These are phyloP conservation scores for Peromyscus polionotus DNA, from an alignment of 2,113 vertebrate species.

Conservation along the genomic window DNA sequence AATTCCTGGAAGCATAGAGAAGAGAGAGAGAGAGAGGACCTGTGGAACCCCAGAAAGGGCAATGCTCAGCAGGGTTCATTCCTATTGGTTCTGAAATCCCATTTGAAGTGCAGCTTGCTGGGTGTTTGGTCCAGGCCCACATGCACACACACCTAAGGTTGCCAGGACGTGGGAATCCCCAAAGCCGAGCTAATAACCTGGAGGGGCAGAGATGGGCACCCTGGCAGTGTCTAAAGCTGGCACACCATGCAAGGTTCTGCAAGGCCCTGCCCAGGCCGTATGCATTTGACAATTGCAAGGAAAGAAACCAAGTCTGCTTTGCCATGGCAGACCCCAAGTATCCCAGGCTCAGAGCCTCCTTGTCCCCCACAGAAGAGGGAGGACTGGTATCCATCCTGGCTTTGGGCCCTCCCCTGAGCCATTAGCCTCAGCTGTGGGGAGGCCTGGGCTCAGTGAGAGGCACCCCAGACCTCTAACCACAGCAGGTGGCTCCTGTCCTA, in stretches of 20 bases:
- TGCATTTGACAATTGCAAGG: not conserved
- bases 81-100: not conserved
- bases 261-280: rapidly evolving
- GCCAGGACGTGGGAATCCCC: not conserved
- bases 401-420: rapidly evolving
- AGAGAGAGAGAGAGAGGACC: rapidly evolving
- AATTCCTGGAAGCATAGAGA: rapidly evolving
- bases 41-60: not conserved
- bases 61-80: not conserved
- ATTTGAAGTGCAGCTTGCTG: not conserved
- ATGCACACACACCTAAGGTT: rapidly evolving
- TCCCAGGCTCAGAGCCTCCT: not conserved
- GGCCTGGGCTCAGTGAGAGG: rapidly evolving
- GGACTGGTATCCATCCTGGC: not conserved
- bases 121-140: not conserved
- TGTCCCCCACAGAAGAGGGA: not conserved
- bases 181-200: not conserved
- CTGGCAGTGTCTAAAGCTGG: rapidly evolving
- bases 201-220: rapidly evolving
- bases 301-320: not conserved
- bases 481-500: not conserved
- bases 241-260: not conserved
- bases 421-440: rapidly evolving
- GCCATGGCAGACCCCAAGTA: not conserved
- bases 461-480: not conserved